phyloP scores from a whole-genome alignment of 2,113 vertebrate species.

The Dipodomys spectabilis region DNA sequence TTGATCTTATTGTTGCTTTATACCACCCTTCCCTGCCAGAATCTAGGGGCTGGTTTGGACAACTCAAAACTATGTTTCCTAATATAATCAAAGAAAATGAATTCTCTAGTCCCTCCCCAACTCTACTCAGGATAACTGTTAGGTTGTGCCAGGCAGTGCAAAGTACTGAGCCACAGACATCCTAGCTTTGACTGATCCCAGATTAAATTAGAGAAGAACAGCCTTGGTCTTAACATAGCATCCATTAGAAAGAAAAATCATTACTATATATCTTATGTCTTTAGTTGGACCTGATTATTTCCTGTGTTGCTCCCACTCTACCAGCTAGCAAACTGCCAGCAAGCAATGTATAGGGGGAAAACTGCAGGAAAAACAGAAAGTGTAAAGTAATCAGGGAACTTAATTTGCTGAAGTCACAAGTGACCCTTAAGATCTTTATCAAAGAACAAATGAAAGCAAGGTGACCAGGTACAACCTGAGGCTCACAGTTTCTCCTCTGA shows the following conservation, averaged over 20 bases:
- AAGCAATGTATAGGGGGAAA: background rate
- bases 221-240: background rate
- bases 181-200: background rate
- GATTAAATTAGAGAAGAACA: constrained; percentile 49
- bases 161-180: background rate
- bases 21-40: background rate
- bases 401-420: background rate
- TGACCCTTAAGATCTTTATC: background rate
- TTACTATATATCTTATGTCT: background rate
- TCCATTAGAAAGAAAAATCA: constrained; percentile 28
- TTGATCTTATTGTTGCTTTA: background rate
- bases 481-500: background rate
- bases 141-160: background rate
- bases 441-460: constrained; percentile 26
- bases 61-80: constrained; percentile 45
- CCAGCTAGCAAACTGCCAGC: background rate
- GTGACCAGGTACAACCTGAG: background rate
- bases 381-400: background rate
- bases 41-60: background rate
- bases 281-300: constrained; percentile 11
- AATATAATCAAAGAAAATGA: background rate
- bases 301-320: background rate
- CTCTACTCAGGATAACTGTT: background rate
- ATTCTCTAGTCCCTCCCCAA: background rate
- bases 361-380: background rate